Base-by-base conservation (phyloP, 2,888 invertebrate genomes). In the Zygaena filipendulae region DNA sequence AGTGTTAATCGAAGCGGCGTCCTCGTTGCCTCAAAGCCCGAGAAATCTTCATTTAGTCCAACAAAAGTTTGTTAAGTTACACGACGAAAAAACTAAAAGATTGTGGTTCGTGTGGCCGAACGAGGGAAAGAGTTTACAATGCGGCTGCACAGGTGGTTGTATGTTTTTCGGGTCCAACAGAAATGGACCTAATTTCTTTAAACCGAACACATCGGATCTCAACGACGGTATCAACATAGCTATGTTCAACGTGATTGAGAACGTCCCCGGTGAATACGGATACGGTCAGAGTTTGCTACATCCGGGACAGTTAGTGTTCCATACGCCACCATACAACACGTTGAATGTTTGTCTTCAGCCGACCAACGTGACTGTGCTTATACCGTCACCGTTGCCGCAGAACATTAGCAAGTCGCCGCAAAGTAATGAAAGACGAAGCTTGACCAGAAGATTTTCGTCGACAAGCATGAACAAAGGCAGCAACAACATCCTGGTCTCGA, bases 101-200 rank as follows among this genome's bases (percentile, higher is more conserved):
- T 74, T 99, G 18, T 96, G 95, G 94, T 98, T 99, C 58, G 68
- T 99, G 13, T 98, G 97, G 97, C 87, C 91, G 0, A 80, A 81
- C 10, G 87, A 89, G 43, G 82, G 84, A 2, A 86, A 87, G 42
- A 81, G 82, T 32, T 75, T 85, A 0, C 91, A 90, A 43, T 99
- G 98, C 59, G 98, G 97, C 1, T 99, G 98, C 60, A 90, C 91
- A 14, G 98, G 98, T 2, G 97, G 97, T 0, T 97, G 96, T 55
- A 83, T 84, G 7, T 99, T 99, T 75, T 98, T 98, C 57, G 98
- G 97, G 2, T 87, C 85, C 29, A 97, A 97, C 63, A 85, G 87
- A 51, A 95, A 96, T 59, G 97, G 97, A 0, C 75, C 86, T 7
- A 86, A 87, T 41, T 96, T 97, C 68, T 92, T 97, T 42, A 91